A percentile compares a stretch with the other conserved stretches of the same genome.
Evolutionary conservation across 2,113 vertebrate species (phyloP).

Genomic region (Collichthys lucidus): DNA sequence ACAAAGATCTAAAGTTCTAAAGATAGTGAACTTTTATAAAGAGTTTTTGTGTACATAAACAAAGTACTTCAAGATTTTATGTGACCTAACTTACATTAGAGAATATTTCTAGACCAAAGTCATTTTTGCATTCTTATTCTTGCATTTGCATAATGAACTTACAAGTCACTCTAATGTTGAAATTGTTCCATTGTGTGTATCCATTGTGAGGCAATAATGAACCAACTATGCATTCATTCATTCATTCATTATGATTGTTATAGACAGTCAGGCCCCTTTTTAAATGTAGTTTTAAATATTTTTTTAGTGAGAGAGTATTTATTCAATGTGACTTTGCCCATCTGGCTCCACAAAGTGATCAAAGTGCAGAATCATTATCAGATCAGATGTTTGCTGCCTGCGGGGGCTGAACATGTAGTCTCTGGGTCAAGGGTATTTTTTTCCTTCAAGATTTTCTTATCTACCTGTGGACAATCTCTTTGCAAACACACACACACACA

Average conservation of each 20-base stretch:
- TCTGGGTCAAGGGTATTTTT: neutral
- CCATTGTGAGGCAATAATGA: neutral
- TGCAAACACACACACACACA: neutral
- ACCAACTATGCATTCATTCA: too few species aligned
- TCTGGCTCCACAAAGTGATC: neutral
- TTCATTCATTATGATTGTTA: neutral
- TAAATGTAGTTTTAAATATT: neutral
- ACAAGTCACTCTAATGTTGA: too few species aligned
- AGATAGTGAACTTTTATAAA: too few species aligned
- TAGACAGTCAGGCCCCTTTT: neutral
- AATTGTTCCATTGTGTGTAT: too few species aligned
- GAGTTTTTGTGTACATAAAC: too few species aligned
- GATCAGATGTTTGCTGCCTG: neutral
- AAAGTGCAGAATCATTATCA: slow-evolving; percentile 39
- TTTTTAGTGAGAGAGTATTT: neutral
- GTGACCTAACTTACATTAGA: too few species aligned
- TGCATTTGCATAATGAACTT: neutral
- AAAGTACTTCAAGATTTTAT: too few species aligned
- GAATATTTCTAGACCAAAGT: too few species aligned
- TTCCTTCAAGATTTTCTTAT: neutral
- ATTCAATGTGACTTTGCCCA: neutral
- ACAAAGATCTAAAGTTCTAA: too few species aligned
- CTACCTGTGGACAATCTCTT: neutral
- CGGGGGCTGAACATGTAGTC: neutral
- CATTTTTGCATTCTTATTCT: too few species aligned